phyloP scores from a whole-genome alignment of 2,888 invertebrate genomes.

The Lissocephala sabroskyi region DNA sequence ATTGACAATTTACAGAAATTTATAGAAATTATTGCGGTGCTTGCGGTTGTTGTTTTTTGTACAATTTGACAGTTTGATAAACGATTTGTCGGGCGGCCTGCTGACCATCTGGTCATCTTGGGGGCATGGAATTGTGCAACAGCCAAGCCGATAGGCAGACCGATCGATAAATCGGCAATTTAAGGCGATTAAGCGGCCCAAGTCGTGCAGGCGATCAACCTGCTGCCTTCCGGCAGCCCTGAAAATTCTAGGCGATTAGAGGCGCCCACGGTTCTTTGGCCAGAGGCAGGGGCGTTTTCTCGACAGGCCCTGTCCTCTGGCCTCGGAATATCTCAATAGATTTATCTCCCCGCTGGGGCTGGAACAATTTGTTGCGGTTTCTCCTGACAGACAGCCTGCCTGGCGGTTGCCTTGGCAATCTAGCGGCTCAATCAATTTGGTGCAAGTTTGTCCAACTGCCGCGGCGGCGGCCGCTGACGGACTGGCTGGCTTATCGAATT shows the following conservation, averaged over 20 bases:
- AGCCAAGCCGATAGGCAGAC: background rate
- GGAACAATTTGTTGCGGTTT: slow-evolving; percentile 41
- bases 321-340: slow-evolving; percentile 37
- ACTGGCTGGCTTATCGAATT: slow-evolving; percentile 58
- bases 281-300: too few species aligned
- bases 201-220: too few species aligned
- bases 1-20: background rate
- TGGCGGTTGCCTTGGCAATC: slow-evolving; percentile 37
- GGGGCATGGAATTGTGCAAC: background rate
- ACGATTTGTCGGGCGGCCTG: background rate
- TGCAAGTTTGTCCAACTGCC: slow-evolving; percentile 48
- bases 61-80: slow-evolving; percentile 13
- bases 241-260: too few species aligned
- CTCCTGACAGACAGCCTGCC: too few species aligned
- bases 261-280: too few species aligned
- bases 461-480: slow-evolving; percentile 11
- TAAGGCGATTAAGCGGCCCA: too few species aligned
- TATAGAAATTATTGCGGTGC: too few species aligned
- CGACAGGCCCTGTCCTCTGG: too few species aligned
- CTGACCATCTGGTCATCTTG: background rate
- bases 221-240: too few species aligned
- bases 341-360: slow-evolving; percentile 35
- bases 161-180: too few species aligned
- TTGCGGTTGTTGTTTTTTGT: background rate
- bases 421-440: slow-evolving; percentile 54